A percentile compares a stretch with the other conserved stretches of the same genome.
These are phyloP conservation scores for Salvelinus fontinalis DNA, from an alignment of 2,113 vertebrate genomes.

Conservation along the genomic window DNA sequence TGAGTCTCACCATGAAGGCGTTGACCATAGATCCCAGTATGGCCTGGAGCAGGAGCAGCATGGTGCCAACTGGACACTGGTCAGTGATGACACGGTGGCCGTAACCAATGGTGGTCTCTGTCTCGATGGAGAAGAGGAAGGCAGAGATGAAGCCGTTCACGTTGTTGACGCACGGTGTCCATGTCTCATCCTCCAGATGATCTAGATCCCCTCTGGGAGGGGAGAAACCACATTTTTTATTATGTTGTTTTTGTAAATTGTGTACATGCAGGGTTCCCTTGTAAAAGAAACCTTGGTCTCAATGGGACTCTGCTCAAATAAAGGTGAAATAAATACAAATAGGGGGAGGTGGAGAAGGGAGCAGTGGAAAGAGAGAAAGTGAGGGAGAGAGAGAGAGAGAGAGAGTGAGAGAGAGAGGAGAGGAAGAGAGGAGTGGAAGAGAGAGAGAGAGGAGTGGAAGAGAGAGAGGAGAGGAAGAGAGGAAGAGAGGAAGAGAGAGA, in stretches of 20 bases:
- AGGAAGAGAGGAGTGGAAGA: too few species aligned
- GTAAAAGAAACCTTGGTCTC: too few species aligned
- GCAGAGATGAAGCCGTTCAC: constrained; percentile 95
- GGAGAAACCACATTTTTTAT: not conserved
- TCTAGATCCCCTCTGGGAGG: constrained; percentile 86
- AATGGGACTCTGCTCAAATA: too few species aligned
- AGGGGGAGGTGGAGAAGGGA: too few species aligned
- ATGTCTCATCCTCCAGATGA: constrained; percentile 87
- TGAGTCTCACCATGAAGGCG: constrained; percentile 90
- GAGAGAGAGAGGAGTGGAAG: too few species aligned
- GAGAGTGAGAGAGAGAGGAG: too few species aligned
- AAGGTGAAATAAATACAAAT: too few species aligned
- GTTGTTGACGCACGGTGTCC: constrained; percentile 97
- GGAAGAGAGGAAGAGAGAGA: not conserved
- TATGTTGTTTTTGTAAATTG: too few species aligned
- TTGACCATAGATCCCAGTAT: constrained; percentile 98
- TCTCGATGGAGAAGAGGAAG: constrained; percentile 98
- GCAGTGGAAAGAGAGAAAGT: too few species aligned
- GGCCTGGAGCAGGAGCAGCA: constrained; percentile 91
- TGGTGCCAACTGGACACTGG: constrained; percentile 92
- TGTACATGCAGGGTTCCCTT: too few species aligned
- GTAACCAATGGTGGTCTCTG: constrained; percentile 95
- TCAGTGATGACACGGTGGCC: constrained; percentile 95
- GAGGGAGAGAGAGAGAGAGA: too few species aligned
- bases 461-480: too few species aligned